Conservation (phyloP, 2,797 vertebrate genomes). For the Podargus strigoides region DNA sequence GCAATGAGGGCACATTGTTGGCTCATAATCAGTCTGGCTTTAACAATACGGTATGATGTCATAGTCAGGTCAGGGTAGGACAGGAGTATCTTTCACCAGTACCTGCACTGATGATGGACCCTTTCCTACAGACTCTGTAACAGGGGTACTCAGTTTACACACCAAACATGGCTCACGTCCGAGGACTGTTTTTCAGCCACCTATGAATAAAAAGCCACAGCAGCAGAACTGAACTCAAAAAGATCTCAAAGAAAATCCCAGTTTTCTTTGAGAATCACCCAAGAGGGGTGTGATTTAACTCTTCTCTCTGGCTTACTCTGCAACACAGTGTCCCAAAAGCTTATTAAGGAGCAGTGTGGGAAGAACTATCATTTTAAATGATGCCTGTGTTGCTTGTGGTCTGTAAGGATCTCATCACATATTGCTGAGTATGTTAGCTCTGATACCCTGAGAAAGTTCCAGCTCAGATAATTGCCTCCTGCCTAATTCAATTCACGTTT, state of each 20-base stretch:
- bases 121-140: background rate
- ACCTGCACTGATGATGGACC: background rate
- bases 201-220: background rate
- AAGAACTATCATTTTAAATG: background rate
- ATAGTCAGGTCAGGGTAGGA: background rate
- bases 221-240: background rate
- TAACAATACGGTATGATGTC: background rate
- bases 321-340: background rate
- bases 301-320: background rate
- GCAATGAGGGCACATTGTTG: fast-evolving
- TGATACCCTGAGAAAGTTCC: constrained; percentile 49
- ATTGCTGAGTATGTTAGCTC: constrained; percentile 5
- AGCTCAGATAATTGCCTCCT: constrained; percentile 33
- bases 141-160: background rate
- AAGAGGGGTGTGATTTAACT: background rate
- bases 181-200: background rate
- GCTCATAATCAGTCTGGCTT: background rate
- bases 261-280: no score
- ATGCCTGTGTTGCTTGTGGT: background rate
- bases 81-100: background rate
- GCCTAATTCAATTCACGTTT: constrained; percentile 19
- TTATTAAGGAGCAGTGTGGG: constrained; percentile 5
- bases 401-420: constrained; percentile 3
- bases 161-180: background rate
- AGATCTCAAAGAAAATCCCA: background rate